Evolutionary conservation across 2,797 vertebrate genomes (phyloP).

Genomic region (Danio tinwini): DNA sequence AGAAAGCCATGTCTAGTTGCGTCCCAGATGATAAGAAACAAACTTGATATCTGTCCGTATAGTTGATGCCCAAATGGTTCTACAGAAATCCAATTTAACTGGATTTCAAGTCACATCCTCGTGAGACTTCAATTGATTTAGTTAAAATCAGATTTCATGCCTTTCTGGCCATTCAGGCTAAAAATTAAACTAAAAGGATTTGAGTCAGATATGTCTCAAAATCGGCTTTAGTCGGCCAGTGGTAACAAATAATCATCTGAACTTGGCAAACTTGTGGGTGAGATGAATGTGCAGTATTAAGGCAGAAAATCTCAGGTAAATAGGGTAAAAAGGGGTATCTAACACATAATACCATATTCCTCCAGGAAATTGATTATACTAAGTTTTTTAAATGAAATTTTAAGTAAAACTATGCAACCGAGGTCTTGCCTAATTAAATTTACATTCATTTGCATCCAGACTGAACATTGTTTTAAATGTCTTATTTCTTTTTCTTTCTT

Average conservation of each 20-base stretch:
- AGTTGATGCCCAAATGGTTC: slow-evolving; percentile 12
- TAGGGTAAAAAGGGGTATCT: not conserved
- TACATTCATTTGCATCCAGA: too few relatives aligned
- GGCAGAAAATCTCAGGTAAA: not conserved
- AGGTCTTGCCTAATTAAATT: too few relatives aligned
- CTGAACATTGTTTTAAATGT: too few relatives aligned
- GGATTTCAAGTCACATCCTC: slow-evolving; percentile 6
- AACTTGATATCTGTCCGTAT: not conserved
- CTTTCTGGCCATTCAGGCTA: not conserved
- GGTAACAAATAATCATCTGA: slow-evolving; percentile 18
- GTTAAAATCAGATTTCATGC: slow-evolving; percentile 24
- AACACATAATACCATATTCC: not conserved
- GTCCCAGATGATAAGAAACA: not conserved
- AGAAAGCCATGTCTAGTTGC: not conserved
- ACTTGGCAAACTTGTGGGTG: not conserved
- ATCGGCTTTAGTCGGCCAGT: not conserved
- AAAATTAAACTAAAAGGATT: not conserved
- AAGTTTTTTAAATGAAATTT: too few relatives aligned
- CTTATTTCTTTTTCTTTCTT: too few relatives aligned
- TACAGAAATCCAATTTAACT: slow-evolving; percentile 17
- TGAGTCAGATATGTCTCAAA: not conserved
- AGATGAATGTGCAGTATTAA: not conserved
- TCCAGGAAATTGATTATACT: not conserved
- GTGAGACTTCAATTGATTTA: slow-evolving; percentile 17
- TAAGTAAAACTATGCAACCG: too few relatives aligned